phyloP scores from a whole-genome alignment of 2,113 vertebrate species.

The zebrafish (Danio rerio) region GRCz12tu NC_133178.1:9732501-9733000 shows the following conservation, averaged over 20 bases:
- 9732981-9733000: no score
- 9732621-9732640: conserved; percentile 19
- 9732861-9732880: no score
- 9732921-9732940: no score
- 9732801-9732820: not conserved
- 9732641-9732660: not conserved
- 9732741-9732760: not conserved
- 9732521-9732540: conserved; percentile 49
- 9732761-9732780: not conserved
- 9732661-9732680: conserved; percentile 25
- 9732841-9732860: no score
- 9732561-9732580: conserved; percentile 4
- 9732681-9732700: not conserved
- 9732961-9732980: no score
- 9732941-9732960: no score
- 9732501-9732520: conserved; percentile 64
- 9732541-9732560: conserved; percentile 11
- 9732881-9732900: no score
- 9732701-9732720: not conserved
- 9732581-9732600: conserved; percentile 17
- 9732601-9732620: conserved; percentile 21
- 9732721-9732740: conserved; percentile 16
- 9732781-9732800: not conserved
- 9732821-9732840: not conserved
- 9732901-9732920: no score